Evolutionary conservation across 2,113 vertebrate species (phyloP), one percentile per base, ranked within the genome.

Genomic region (Meleagris gallopavo): DNA sequence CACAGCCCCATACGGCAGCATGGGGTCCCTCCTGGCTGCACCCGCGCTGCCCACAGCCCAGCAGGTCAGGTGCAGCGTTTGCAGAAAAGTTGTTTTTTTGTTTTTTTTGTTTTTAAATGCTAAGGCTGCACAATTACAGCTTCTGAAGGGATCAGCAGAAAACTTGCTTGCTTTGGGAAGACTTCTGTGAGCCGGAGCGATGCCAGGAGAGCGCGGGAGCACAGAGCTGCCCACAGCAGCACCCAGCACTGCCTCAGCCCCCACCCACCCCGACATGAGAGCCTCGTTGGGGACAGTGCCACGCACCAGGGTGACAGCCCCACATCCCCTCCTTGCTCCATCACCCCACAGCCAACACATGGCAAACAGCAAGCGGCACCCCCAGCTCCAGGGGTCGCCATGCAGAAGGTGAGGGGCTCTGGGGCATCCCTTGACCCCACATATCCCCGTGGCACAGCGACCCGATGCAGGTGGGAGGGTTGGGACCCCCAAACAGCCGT

Each of bases 121-220:
- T 73, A 89, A 69, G 71, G 7, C 54, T 85, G 93, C 92, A 57
- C 73, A 81, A 45, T 75, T 46, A 7, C 3, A 17, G 64, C 73
- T 88, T 40, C 82, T 80, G 76, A 27, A 7, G 62, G 84, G 57
- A 60, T 95, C 92, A 87, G 96, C 95, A 89, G 71, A 90, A 96
- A 95, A 85, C 83, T 74, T 58, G 65, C 86, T 82, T 70, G 88
- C 66, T 6, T 6, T 45, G 65, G 81, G 86, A 83, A 86, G 95
- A 61, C 83, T 88, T 69, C 12, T 38, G 76, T 10, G 76, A 88
- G 90, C 88, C 50, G 1, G 54, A 76, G 83, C 0, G 13, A 20
- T 34, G 90, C 92, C 94, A 84, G 50, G 77, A 90, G 70, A 20
- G 8, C 4, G 73, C 15, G 6, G 80, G 89, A 95, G 67, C 57